Evolutionary conservation across 2,113 vertebrate genomes (phyloP), one percentile per base, ranked within the genome.

Genomic region (Neodontobutis hainanensis): DNA sequence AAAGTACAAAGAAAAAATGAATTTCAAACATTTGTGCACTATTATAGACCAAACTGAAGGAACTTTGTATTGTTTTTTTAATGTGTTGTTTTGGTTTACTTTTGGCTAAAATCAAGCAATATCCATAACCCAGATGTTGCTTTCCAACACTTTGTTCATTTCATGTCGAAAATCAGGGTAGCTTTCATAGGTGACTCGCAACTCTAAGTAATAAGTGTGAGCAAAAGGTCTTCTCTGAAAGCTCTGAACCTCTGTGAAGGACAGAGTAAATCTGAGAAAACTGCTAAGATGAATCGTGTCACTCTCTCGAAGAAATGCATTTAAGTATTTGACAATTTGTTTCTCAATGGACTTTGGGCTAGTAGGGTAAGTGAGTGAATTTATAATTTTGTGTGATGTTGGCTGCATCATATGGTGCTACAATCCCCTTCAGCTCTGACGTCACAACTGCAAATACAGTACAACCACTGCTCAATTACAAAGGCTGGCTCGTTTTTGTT

Each of bases 141-240:
- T 72, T 34, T 72, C 44, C 42, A 72, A 58, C 16, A 65, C 44
- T 57, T 57, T 62, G 32, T 70, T 57, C 61, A 40, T 49, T 57
- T 72, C 70, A 66, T 52, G 27, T 32, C 5, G 2, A 66, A 65
- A 73, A 53, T 66, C 62, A 47, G 43, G 63, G 48, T 47, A 67
- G 43, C 2, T 74, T 9, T 67, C 64, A 56, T 67, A 74, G 32
- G 47, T 61, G 42, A 67, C 42, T 55, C 10, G 48, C 48, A 73
- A 40, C 58, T 68, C 45, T 56, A 12, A 68, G 8, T 58, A 57
- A 68, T 50, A 50, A 44, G 65, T 68, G 16, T 68, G 64, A 36
- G 58, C 58, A 48, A 68, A 10, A 62, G 50, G 64, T n/a, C n/a
- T n/a, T n/a, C n/a, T n/a, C n/a, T n/a, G n/a, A n/a, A n/a, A n/a